A percentile compares a stretch with the other conserved stretches of the same genome.
Evolutionary conservation across 1,140 invertebrate genomes (phyloP).

Genomic region (Reticulitermes speratus): DNA sequence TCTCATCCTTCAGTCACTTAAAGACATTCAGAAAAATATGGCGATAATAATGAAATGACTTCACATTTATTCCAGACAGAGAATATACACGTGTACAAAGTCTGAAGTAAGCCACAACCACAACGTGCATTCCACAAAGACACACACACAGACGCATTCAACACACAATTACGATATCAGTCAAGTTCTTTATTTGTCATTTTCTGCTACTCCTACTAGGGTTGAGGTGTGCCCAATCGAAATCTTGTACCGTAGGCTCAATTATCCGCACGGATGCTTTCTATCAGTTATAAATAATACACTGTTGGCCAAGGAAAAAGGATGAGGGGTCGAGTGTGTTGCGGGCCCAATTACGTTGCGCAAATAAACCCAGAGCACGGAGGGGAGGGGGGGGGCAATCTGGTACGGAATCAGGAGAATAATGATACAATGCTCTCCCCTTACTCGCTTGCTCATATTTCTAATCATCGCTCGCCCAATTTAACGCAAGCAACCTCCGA

Average conservation of each 20-base stretch:
- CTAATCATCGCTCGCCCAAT: slow-evolving; percentile 33
- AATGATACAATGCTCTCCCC: slow-evolving; percentile 20
- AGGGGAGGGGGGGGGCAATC: background rate
- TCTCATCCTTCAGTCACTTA: too few relatives aligned
- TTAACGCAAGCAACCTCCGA: slow-evolving; percentile 31
- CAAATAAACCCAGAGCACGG: slow-evolving; percentile 23
- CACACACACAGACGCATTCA: too few relatives aligned
- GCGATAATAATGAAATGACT: too few relatives aligned
- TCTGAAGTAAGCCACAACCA: too few relatives aligned
- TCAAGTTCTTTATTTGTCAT: too few relatives aligned
- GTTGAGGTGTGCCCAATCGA: background rate
- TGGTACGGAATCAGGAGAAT: slow-evolving; percentile 20
- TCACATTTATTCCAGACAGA: too few relatives aligned
- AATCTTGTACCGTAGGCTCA: background rate
- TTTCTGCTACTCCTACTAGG: too few relatives aligned
- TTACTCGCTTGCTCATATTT: slow-evolving; percentile 26
- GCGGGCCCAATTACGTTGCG: slow-evolving; percentile 21
- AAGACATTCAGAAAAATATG: too few relatives aligned
- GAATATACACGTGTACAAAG: too few relatives aligned
- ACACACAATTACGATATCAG: too few relatives aligned
- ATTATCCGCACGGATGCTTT: background rate
- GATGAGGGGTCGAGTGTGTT: background rate
- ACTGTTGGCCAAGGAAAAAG: background rate
- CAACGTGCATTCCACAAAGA: too few relatives aligned
- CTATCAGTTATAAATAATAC: slow-evolving; percentile 3